Evolutionary conservation across 2,797 vertebrate species (phyloP).

Genomic region (Sebastes wilsoni): DNA sequence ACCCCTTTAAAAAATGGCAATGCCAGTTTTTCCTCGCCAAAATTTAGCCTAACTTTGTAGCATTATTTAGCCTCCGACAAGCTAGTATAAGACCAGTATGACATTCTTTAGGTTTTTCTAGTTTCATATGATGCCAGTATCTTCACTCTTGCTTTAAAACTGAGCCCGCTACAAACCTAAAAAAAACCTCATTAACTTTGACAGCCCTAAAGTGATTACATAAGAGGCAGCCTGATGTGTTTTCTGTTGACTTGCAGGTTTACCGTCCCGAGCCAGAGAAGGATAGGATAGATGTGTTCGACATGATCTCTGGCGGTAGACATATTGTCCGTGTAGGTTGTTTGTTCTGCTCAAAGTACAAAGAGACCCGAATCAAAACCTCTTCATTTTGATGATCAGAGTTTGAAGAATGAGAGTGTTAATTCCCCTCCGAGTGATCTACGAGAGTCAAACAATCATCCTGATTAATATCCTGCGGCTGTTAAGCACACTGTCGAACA

Average conservation of each 20-base stretch:
- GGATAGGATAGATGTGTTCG: constrained; percentile 47
- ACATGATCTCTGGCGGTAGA: constrained; percentile 44
- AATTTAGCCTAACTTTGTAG: too few species aligned
- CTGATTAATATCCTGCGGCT: constrained; percentile 17
- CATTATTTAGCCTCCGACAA: too few species aligned
- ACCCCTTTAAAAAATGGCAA: too few species aligned
- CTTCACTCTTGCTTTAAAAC: too few species aligned
- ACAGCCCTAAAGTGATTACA: not conserved
- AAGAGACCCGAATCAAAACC: not conserved
- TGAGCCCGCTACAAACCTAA: too few species aligned
- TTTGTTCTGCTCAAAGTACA: not conserved
- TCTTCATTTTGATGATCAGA: not conserved
- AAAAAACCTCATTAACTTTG: too few species aligned
- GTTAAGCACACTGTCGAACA: not conserved
- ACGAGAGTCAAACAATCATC: not conserved
- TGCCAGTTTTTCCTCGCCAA: too few species aligned
- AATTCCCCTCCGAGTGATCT: not conserved
- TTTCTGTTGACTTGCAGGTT: constrained; percentile 48
- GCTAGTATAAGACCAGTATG: too few species aligned
- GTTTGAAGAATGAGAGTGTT: not conserved
- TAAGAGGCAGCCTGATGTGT: not conserved
- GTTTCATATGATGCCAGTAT: too few species aligned
- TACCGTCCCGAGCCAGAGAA: not conserved
- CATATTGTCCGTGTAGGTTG: constrained; percentile 17
- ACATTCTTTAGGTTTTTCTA: too few species aligned